Conservation (phyloP, 2,797 vertebrate genomes). For the Borostomias antarcticus region DNA sequence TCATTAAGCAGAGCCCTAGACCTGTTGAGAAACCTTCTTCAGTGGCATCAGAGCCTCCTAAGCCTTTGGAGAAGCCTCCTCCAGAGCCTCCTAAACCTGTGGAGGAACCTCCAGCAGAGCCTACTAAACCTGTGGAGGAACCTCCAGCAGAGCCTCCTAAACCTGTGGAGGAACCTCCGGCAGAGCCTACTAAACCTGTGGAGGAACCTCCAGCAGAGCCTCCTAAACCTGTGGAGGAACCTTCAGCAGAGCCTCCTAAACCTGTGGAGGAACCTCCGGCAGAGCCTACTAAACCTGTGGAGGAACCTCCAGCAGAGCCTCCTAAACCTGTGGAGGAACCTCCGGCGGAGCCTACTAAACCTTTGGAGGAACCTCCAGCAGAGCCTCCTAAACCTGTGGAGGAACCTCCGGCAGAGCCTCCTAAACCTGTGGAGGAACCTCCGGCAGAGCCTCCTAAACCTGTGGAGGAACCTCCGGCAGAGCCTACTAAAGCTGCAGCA, state of each 20-base stretch:
- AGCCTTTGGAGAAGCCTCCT: no score
- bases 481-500: constrained; percentile 30
- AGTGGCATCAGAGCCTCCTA: constrained; percentile 25
- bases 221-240: constrained; percentile 26
- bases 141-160: constrained; percentile 38
- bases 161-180: constrained; percentile 36
- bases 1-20: constrained; percentile 33
- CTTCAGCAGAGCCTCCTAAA: constrained; percentile 36
- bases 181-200: no score
- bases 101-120: constrained; percentile 38
- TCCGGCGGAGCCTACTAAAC: constrained; percentile 25
- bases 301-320: no score
- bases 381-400: constrained; percentile 37
- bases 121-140: neutral
- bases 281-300: constrained; percentile 27
- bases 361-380: constrained; percentile 20
- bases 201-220: no score
- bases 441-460: constrained; percentile 32
- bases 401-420: constrained; percentile 36
- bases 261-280: constrained; percentile 35
- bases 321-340: constrained; percentile 40
- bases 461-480: constrained; percentile 40
- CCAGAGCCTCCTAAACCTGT: constrained; percentile 37
- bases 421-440: no score
- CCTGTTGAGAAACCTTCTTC: constrained; percentile 34